Percentiles rank a stretch among this genome's conserved stretches.
Evolutionary conservation across 2,888 invertebrate genomes (phyloP).

Genomic region (Azorinus chamasolen): DNA sequence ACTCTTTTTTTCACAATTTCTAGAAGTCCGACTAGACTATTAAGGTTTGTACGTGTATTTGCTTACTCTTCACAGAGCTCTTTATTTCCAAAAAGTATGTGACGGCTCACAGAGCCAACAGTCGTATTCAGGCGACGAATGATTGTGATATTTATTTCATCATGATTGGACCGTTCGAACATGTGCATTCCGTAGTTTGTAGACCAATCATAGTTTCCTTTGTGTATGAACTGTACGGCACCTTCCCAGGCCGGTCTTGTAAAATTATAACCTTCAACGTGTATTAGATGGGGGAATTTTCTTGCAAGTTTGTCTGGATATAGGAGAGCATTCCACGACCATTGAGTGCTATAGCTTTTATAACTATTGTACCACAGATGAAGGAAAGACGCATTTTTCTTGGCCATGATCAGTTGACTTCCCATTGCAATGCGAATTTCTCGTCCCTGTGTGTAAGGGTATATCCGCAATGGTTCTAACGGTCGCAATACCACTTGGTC

Average conservation of each 20-base stretch:
- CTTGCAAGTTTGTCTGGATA: constrained; percentile 36
- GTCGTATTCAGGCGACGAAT: constrained; percentile 61
- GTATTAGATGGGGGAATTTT: constrained; percentile 51
- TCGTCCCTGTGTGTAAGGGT: constrained; percentile 50
- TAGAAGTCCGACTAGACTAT: too few species aligned
- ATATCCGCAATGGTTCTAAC: constrained; percentile 33
- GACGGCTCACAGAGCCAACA: constrained; percentile 54
- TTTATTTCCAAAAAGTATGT: constrained; percentile 60
- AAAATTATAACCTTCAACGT: constrained; percentile 59
- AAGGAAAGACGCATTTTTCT: constrained; percentile 53
- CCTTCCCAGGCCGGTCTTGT: constrained; percentile 35
- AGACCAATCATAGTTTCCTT: constrained; percentile 57
- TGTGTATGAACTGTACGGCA: constrained; percentile 19
- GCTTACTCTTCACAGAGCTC: constrained; percentile 33
- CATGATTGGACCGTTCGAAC: constrained; percentile 43
- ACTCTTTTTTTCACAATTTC: too few species aligned
- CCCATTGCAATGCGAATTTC: constrained; percentile 42
- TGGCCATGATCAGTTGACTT: constrained; percentile 50
- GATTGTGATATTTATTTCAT: constrained; percentile 25
- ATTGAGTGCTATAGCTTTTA: constrained; percentile 24
- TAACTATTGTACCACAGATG: constrained; percentile 55
- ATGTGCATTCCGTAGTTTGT: constrained; percentile 61
- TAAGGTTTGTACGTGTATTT: too few species aligned
- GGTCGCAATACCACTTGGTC: constrained; percentile 54
- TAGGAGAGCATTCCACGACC: constrained; percentile 49